Evolutionary conservation across 2,888 invertebrate genomes (phyloP), one percentile per base, ranked within the genome.

Genomic region (Cacoxenus indagator): DNA sequence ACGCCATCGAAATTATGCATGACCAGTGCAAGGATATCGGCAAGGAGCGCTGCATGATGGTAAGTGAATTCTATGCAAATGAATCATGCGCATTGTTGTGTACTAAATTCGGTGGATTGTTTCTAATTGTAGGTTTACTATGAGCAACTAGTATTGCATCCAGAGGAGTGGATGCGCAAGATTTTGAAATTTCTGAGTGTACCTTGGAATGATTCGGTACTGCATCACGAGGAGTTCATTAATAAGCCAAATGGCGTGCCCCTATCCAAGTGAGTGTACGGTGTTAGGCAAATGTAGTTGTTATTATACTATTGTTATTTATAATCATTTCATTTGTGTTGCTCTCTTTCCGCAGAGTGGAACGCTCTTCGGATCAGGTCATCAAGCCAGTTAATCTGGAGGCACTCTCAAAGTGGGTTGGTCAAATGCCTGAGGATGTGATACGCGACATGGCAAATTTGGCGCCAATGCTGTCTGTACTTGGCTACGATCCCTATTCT

Each of bases 301-400:
- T 48, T 48, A 3, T 48, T 17, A 48, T 48, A 19, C 48, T n/a
- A 8, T 48, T 17, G 27, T 61, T 37, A 4, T 5, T 48, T 11
- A 19, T 14, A 48, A 11, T 48, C 14, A 6, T n/a, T 46, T n/a
- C 45, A 57, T 26, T 26, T 43, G 31, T 61, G 19, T 1, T 24
- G 43, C 43, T 22, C 68, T 68, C 70, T 74, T 75, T 55, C 73
- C 76, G 9, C 90, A 98, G 97, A 89, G 96, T 97, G 87, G 98
- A 99, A 90, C 92, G 98, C 72, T 98, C 98, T 61, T 97, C 97
- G 73, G 98, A 99, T 91, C 99, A 99, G 91, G 98, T 99, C 82
- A 96, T 99, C 88, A 98, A 98, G 85, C 97, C 99, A 14, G 95
- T 99, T 71, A 99, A 99, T 90, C 90, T 96, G 85, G 98, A 98